Evolutionary conservation across 37 sponge, comb jelly and placozoan species (phyloP).

Genomic region (Mnemiopsis leidyi): DNA sequence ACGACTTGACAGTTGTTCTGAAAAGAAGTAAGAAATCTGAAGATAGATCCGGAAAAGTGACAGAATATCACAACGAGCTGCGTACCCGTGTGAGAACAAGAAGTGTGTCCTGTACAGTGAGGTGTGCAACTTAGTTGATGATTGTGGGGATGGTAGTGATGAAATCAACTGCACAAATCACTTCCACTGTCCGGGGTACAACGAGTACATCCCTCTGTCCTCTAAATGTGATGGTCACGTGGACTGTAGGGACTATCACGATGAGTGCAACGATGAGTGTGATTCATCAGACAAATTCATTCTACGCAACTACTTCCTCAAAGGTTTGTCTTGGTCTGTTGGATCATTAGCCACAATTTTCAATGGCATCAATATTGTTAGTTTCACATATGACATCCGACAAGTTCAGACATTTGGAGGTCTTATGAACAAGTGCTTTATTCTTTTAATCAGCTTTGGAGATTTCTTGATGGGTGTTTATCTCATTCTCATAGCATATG

Average conservation of each 20-base stretch:
- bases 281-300: background rate
- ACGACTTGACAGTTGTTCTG: background rate
- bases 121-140: background rate
- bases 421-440: background rate
- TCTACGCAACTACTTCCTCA: background rate
- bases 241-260: background rate
- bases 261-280: slow-evolving; percentile 14
- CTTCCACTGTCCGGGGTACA: background rate
- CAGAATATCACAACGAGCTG: background rate
- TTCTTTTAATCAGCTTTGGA: background rate
- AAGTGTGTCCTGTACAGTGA: slow-evolving; percentile 4
- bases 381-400: background rate
- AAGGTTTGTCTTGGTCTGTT: background rate
- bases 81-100: background rate
- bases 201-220: background rate
- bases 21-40: background rate
- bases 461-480: background rate
- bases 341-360: background rate
- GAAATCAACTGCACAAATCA: background rate
- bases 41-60: too few relatives aligned
- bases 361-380: background rate
- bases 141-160: slow-evolving; percentile 1
- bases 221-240: background rate
- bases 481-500: background rate
- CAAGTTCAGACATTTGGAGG: background rate